These are phyloP conservation scores for Chironomus striatipennis DNA, from an alignment of 1,140 invertebrate genomes.

Conservation along the genomic window DNA sequence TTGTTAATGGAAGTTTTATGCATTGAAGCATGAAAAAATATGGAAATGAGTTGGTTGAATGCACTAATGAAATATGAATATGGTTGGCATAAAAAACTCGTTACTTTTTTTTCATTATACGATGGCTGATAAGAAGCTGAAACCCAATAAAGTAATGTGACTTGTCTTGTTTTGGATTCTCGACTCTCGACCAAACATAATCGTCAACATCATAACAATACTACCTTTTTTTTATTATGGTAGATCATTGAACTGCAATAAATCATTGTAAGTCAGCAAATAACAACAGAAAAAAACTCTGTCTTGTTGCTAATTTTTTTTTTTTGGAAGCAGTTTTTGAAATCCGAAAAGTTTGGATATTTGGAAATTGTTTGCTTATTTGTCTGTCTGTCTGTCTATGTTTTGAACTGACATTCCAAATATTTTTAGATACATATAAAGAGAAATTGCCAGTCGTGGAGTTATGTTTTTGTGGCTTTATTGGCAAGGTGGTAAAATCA, in stretches of 20 bases:
- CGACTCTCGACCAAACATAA: too few species aligned
- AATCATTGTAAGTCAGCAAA: constrained; percentile 16
- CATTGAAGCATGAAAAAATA: constrained; percentile 2
- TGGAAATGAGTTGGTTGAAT: constrained; percentile 7
- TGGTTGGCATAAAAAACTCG: not conserved
- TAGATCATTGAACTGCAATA: constrained; percentile 20
- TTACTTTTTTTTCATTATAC: not conserved
- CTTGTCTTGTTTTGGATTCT: not conserved
- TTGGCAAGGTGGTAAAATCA: too few species aligned
- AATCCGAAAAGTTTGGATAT: too few species aligned
- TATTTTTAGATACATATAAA: too few species aligned
- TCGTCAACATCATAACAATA: too few species aligned
- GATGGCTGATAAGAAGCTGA: not conserved
- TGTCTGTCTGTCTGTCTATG: too few species aligned
- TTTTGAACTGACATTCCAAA: too few species aligned
- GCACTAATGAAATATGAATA: constrained; percentile 9
- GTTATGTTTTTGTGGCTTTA: too few species aligned
- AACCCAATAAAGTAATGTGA: not conserved
- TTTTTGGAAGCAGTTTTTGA: too few species aligned
- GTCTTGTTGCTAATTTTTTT: not conserved
- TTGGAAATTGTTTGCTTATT: too few species aligned
- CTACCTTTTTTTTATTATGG: not conserved
- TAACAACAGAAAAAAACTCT: not conserved
- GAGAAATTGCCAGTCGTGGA: too few species aligned
- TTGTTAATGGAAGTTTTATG: not conserved